These are phyloP conservation scores for Malurus splendens DNA, from an alignment of 2,797 vertebrate species.

Conservation along the genomic window DNA sequence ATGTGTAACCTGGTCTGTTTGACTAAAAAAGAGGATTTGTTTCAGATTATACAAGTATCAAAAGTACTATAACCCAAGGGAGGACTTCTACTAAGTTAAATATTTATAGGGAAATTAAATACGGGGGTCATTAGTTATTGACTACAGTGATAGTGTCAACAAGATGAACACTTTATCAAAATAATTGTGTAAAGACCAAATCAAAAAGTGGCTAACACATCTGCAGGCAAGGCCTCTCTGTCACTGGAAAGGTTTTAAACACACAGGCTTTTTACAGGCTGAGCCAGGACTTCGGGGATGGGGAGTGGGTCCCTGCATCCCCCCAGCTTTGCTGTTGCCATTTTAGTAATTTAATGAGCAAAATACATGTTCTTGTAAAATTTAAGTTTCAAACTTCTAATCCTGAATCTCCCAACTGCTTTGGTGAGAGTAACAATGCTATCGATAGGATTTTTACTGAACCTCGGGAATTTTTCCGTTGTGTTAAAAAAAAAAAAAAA, in stretches of 20 bases:
- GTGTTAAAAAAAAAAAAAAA: background rate
- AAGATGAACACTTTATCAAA: conserved; percentile 40
- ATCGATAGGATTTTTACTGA: background rate
- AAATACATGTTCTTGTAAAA: background rate
- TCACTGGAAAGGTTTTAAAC: background rate
- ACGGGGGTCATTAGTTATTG: conserved; percentile 20
- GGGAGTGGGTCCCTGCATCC: background rate
- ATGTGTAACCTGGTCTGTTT: conserved; percentile 65
- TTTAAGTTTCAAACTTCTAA: background rate
- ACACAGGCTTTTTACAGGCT: background rate
- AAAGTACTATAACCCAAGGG: conserved; percentile 65
- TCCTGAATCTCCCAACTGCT: background rate
- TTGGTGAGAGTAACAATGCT: background rate
- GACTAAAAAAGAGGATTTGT: conserved; percentile 71
- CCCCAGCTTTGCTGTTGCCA: background rate
- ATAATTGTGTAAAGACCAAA: conserved; percentile 1
- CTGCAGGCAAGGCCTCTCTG: background rate
- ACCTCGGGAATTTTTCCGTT: accelerated
- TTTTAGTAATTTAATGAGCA: background rate
- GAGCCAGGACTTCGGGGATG: background rate
- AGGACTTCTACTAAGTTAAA: conserved; percentile 62
- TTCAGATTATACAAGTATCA: conserved; percentile 68
- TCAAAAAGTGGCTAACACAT: background rate
- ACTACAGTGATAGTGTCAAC: conserved; percentile 28
- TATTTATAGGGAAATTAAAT: conserved; percentile 66